A percentile compares a stretch with the other conserved stretches of the same genome.
Conservation (phyloP, 2,888 invertebrate genomes). For the Ormyrus thymus region DNA sequence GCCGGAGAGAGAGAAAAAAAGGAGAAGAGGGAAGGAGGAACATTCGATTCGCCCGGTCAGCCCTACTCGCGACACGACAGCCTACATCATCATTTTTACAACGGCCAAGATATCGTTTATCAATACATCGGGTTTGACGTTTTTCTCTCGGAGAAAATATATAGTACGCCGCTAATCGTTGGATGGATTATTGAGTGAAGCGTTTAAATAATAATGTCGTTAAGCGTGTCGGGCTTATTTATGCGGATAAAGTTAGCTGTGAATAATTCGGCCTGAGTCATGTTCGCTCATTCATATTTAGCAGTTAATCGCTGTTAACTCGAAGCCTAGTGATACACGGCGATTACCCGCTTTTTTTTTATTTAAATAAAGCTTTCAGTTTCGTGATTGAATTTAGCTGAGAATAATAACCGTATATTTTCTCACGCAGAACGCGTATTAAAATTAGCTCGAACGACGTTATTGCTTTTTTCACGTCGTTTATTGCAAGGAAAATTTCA, state of each 20-base stretch:
- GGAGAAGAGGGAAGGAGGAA: neutral
- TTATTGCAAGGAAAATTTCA: no score
- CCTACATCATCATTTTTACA: constrained; percentile 21
- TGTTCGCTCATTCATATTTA: no score
- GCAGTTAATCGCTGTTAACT: no score
- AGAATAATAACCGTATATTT: no score
- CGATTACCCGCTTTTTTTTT: no score
- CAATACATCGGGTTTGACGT: constrained; percentile 21
- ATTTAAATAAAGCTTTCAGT: neutral
- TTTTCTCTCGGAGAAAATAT: neutral
- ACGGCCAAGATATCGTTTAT: constrained; percentile 33
- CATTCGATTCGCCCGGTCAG: constrained; percentile 25
- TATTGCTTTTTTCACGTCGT: no score
- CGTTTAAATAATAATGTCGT: neutral
- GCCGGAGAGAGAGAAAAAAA: neutral
- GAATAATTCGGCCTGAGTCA: no score
- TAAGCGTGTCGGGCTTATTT: neutral
- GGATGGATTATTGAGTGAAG: constrained; percentile 11
- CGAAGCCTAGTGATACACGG: neutral
- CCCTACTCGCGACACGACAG: neutral
- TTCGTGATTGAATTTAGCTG: no score
- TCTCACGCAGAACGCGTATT: no score
- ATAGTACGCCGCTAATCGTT: constrained; percentile 14
- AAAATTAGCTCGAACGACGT: no score
- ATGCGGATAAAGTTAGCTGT: no score